Evolutionary conservation across 2,113 vertebrate species (phyloP), one percentile per base, ranked within the genome.

Genomic region (Seriola dumerili): DNA sequence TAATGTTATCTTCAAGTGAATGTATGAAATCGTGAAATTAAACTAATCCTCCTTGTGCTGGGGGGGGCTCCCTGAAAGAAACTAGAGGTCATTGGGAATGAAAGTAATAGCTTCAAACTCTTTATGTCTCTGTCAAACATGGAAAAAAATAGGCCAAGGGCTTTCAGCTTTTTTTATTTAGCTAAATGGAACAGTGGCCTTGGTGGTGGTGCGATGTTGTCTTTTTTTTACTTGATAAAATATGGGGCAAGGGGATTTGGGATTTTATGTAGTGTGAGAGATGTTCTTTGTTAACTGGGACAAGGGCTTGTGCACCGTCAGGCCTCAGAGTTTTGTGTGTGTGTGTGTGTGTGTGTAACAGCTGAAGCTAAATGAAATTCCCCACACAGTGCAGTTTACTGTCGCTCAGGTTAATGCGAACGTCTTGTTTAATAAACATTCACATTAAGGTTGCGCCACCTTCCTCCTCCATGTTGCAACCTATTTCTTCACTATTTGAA

Each of bases 81-180:
- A 46, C n/a, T 8, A 25, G 46, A n/a, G 81, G 55, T 76, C 73
- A 68, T 74, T 55, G 79, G 78, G 78, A 81, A 66, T 76, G n/a
- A 77, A 76, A 83, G 66, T 76, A 79, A 87, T 82, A 84, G 79
- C 78, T 84, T 32, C 46, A 61, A 67, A 83, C 66, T 88, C 70
- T 88, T 83, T 76, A 44, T n/a, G 44, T 32, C 25, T 59, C 71
- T 72, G 71, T 88, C 78, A 72, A 78, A 88, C 69, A 72, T 38
- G 75, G 81, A 66, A 46, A 75, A 2, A 91, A 90, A 73, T 77
- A 78, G 90, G 90, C 83, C 92, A 89, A 91, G 91, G 90, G 79
- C 90, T 89, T 72, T 42, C n/a, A 66, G 64, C 50, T 80, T 83
- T 81, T 29, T 89, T 54, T 70, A 72, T 85, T 81, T 67, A 74